These are phyloP conservation scores for Solenodon paradoxus DNA, from an alignment of 2,113 vertebrate species.

Conservation along the genomic window DNA sequence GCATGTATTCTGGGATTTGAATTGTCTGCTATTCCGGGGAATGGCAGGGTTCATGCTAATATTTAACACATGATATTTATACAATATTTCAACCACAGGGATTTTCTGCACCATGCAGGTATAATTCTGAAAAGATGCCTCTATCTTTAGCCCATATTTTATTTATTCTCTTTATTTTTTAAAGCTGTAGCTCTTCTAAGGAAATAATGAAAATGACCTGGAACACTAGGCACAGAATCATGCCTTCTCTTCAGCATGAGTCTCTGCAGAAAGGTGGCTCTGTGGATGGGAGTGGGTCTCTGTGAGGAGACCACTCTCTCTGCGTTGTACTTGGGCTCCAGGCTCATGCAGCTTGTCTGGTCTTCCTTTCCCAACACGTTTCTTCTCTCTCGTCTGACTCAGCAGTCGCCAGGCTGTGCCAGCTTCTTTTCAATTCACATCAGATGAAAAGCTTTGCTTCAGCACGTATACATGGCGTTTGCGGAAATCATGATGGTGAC, in stretches of 20 bases:
- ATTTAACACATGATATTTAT: neutral
- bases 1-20: fast-evolving
- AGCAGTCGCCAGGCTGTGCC: too few species aligned
- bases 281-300: too few species aligned
- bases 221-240: too few species aligned
- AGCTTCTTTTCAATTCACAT: too few species aligned
- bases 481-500: too few species aligned
- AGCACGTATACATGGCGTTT: neutral
- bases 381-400: fast-evolving
- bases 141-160: neutral
- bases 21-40: neutral
- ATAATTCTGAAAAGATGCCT: neutral
- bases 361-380: too few species aligned
- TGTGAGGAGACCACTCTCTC: too few species aligned
- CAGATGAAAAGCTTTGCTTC: neutral
- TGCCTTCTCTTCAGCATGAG: too few species aligned
- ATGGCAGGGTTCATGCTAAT: neutral
- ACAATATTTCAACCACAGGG: fast-evolving
- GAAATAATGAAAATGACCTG: neutral
- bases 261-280: too few species aligned
- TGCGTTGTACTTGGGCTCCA: too few species aligned
- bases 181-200: neutral
- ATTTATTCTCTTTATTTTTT: neutral
- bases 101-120: neutral
- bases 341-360: too few species aligned